Conservation (phyloP, 1,140 invertebrate genomes). For the Drosophila azteca region DNA sequence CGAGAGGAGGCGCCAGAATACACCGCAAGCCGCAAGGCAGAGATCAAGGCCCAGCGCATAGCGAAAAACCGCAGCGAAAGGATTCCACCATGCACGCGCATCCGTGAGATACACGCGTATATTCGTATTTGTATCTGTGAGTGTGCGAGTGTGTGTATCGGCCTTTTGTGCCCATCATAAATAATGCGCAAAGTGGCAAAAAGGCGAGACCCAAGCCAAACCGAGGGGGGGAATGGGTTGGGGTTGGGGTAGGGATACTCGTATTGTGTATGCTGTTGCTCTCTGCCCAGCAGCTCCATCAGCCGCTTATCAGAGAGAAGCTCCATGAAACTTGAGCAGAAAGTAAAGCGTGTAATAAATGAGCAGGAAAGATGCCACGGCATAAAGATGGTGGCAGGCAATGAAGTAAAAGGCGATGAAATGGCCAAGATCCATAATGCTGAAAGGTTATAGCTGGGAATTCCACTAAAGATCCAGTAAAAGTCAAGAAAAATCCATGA, state of each 20-base stretch:
- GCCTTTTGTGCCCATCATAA: constrained; percentile 54
- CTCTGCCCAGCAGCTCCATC: too few relatives aligned
- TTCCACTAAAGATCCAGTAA: neutral
- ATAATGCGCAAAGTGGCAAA: constrained; percentile 59
- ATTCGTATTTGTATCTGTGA: neutral
- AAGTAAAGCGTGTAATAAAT: constrained; percentile 11
- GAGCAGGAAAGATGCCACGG: too few relatives aligned
- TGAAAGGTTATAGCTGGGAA: neutral
- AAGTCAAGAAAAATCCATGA: neutral
- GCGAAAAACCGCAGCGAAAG: constrained; percentile 60
- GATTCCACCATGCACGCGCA: constrained; percentile 42
- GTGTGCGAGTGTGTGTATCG: constrained; percentile 16
- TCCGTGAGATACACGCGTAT: constrained; percentile 3
- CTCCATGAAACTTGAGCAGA: constrained; percentile 23
- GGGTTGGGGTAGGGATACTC: too few relatives aligned
- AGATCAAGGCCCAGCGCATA: constrained; percentile 19
- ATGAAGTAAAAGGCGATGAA: too few relatives aligned
- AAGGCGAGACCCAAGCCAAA: constrained; percentile 20
- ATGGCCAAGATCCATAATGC: too few relatives aligned
- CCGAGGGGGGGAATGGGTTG: neutral
- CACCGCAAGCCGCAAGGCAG: constrained; percentile 54
- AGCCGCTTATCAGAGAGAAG: constrained; percentile 41
- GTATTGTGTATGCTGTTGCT: too few relatives aligned
- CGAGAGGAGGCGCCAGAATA: constrained; percentile 4
- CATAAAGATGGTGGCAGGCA: too few relatives aligned